A percentile compares a stretch with the other conserved stretches of the same genome.
Conservation (phyloP, 2,797 vertebrate species). For the Margarornis squamiger region DNA sequence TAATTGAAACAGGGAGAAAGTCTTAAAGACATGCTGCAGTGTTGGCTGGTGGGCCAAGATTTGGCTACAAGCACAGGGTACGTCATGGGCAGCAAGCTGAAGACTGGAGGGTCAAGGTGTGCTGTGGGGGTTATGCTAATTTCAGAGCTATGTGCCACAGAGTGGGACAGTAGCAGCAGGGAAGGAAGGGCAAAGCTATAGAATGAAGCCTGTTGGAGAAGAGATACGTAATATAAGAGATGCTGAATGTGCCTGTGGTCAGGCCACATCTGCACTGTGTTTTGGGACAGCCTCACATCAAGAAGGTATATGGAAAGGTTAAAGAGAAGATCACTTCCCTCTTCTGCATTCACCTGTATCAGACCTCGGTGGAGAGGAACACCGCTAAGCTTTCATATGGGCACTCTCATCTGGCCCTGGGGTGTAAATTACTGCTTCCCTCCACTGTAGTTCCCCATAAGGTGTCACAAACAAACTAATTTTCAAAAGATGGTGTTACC, state of each 20-base stretch:
- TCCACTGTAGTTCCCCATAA: neutral
- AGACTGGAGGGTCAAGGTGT: neutral
- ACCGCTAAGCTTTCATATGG: fast-evolving
- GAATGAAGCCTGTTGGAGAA: neutral
- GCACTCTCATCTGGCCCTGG: neutral
- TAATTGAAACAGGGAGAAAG: neutral
- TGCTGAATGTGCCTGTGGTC: neutral
- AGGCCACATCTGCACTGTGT: neutral
- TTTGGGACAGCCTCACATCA: neutral
- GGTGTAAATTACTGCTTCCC: neutral
- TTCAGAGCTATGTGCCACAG: neutral
- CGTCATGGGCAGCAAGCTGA: neutral
- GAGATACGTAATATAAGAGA: fast-evolving
- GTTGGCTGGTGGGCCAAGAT: no score
- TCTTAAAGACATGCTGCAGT: neutral
- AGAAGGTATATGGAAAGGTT: neutral
- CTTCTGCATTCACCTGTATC: neutral
- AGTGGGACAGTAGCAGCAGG: neutral
- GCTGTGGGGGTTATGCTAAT: neutral
- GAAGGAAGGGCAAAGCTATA: neutral
- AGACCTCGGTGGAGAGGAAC: neutral
- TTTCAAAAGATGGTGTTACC: neutral
- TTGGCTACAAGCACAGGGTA: neutral
- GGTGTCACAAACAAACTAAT: neutral
- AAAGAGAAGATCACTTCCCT: neutral